Conservation (phyloP, 2,113 vertebrate species). For the Vulpes lagopus region DNA sequence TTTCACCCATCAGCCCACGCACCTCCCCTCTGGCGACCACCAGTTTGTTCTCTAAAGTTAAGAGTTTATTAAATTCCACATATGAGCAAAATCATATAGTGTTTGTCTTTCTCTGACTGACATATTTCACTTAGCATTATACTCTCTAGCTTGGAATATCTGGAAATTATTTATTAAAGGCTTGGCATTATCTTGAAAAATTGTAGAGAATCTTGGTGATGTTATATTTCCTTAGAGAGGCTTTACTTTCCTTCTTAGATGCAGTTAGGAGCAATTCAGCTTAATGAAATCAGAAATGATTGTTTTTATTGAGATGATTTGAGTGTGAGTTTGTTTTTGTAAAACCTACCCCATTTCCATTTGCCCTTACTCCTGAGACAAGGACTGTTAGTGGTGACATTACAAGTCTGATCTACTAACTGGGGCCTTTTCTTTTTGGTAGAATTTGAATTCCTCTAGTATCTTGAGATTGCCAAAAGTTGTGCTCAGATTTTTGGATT, state of each 20-base stretch:
- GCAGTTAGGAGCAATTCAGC: not conserved
- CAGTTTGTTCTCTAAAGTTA: not conserved
- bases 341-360: not conserved
- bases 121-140: not conserved
- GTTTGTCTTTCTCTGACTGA: not conserved
- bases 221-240: not conserved
- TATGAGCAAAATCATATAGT: not conserved
- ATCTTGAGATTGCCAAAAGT: not conserved
- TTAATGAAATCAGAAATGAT: not conserved
- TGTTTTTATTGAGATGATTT: not conserved
- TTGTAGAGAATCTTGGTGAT: not conserved
- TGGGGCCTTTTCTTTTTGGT: not conserved
- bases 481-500: not conserved
- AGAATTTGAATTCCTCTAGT: not conserved
- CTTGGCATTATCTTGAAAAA: not conserved
- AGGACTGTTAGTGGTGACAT: not conserved
- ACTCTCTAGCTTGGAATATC: not conserved
- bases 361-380: not conserved
- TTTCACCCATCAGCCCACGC: not conserved
- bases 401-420: not conserved
- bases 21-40: not conserved
- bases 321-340: not conserved
- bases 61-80: not conserved
- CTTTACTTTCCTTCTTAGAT: constrained; percentile 13
- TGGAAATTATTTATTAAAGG: not conserved